Conservation (phyloP, 2,113 vertebrate species). For the Pluvianellus socialis region DNA sequence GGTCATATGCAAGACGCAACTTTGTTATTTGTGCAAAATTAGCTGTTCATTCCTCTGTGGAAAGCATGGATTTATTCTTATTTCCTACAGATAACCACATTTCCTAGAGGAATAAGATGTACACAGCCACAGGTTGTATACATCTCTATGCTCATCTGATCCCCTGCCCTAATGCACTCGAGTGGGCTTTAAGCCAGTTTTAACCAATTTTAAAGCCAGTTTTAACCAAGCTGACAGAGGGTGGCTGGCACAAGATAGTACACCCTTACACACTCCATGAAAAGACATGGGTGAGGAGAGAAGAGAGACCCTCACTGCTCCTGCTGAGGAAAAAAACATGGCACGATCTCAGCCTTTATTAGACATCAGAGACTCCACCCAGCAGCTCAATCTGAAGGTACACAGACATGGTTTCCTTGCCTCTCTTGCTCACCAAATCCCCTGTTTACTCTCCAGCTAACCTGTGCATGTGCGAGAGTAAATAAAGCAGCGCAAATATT, state of each 20-base stretch:
- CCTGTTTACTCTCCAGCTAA: background rate
- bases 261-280: background rate
- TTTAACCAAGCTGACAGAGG: background rate
- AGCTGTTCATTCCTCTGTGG: background rate
- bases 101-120: background rate
- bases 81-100: background rate
- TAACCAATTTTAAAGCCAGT: background rate
- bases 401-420: background rate
- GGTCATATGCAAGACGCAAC: background rate
- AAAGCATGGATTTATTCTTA: background rate
- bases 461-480: background rate
- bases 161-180: background rate
- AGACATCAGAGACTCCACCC: background rate
- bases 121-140: rapidly evolving
- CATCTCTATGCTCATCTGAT: background rate
- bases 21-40: background rate
- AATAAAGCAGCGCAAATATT: constrained; percentile 16
- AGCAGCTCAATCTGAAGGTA: background rate
- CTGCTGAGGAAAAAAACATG: background rate
- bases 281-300: background rate
- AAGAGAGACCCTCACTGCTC: background rate
- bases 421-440: background rate
- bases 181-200: background rate
- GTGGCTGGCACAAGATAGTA: background rate
- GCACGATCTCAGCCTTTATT: background rate